Percentiles rank a stretch among this genome's conserved stretches.
Conservation (phyloP, 2,797 vertebrate species). For the Taeniopygia guttata region DNA sequence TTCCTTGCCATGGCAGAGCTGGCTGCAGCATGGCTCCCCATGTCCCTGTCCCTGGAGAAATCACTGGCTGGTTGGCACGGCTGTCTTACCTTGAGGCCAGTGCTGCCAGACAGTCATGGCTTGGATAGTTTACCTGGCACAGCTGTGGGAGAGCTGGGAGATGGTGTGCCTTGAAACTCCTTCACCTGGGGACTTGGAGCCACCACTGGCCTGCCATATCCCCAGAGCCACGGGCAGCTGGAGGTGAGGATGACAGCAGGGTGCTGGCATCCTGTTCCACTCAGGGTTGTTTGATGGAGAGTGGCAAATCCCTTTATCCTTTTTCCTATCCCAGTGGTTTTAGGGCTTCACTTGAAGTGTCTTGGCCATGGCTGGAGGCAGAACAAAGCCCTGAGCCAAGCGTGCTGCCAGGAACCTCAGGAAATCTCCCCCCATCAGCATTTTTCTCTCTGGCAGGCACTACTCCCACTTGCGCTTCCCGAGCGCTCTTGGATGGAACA, state of each 20-base stretch:
- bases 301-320: not conserved
- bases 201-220: not conserved
- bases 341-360: not conserved
- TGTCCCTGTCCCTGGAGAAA: fast-evolving
- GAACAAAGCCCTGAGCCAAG: not conserved
- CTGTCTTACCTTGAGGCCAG: not conserved
- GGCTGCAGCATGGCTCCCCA: not conserved
- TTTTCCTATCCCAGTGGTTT: not conserved
- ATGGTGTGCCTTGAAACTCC: not conserved
- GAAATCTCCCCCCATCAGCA: conserved; percentile 10
- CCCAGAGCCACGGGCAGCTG: fast-evolving
- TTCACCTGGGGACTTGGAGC: not conserved
- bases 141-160: not conserved
- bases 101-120: fast-evolving
- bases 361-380: not conserved
- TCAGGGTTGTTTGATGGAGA: not conserved
- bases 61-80: fast-evolving
- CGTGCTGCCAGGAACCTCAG: not conserved
- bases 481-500: not conserved
- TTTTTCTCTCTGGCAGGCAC: conserved; percentile 7
- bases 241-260: not conserved
- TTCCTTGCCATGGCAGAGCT: not conserved
- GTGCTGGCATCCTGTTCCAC: not conserved
- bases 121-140: not conserved
- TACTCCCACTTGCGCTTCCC: not conserved